Evolutionary conservation across 2,888 invertebrate genomes (phyloP).

Genomic region (Pecten maximus): DNA sequence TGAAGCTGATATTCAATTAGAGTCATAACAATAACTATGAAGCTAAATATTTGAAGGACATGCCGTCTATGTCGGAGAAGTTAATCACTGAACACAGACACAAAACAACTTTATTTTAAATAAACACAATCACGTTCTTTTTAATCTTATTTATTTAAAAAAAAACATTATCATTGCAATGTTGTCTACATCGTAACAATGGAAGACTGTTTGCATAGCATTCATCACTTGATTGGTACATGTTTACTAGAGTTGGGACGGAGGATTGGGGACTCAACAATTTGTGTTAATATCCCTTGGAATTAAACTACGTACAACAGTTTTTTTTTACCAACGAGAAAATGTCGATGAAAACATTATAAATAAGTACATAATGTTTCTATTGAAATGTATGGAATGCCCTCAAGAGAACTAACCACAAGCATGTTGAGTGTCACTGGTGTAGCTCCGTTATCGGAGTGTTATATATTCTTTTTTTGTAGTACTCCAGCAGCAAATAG

Average conservation of each 20-base stretch:
- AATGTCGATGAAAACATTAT: neutral
- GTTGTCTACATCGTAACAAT: neutral
- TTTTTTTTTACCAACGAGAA: neutral
- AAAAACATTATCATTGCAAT: conserved; percentile 18
- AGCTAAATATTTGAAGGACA: too few species aligned
- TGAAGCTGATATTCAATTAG: too few species aligned
- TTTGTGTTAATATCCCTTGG: neutral
- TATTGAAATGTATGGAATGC: neutral
- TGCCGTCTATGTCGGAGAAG: too few species aligned
- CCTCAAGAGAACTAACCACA: neutral
- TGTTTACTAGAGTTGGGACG: conserved; percentile 27
- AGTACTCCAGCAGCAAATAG: neutral
- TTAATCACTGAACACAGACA: neutral
- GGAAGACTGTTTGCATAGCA: conserved; percentile 32
- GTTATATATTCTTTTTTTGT: neutral
- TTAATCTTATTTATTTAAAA: neutral
- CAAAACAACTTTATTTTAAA: neutral
- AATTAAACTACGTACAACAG: neutral
- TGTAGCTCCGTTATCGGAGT: neutral
- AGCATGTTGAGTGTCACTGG: neutral
- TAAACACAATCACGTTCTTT: neutral
- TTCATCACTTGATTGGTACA: conserved; percentile 18
- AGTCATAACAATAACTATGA: too few species aligned
- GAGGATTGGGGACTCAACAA: neutral
- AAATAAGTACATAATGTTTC: neutral